A percentile compares a stretch with the other conserved stretches of the same genome.
These are phyloP conservation scores for Cylas formicarius DNA, from an alignment of 1,140 invertebrate species.

Conservation along the genomic window DNA sequence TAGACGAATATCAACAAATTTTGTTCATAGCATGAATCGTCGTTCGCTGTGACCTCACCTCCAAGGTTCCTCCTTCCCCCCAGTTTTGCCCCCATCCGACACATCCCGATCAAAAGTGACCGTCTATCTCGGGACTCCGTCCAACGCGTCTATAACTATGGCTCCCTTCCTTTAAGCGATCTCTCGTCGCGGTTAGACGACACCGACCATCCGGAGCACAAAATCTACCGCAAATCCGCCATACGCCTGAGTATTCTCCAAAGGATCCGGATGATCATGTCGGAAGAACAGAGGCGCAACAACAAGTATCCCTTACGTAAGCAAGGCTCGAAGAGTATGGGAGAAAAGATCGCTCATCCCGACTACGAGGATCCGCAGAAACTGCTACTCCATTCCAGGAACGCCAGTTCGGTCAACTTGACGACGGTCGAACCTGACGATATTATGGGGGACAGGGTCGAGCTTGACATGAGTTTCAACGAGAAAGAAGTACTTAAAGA, in stretches of 20 bases:
- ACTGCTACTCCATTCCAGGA: conserved; percentile 20
- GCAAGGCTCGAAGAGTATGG: conserved; percentile 71
- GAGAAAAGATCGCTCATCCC: conserved; percentile 77
- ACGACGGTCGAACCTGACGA: conserved; percentile 9
- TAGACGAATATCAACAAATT: conserved; percentile 10
- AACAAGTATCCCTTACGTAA: conserved; percentile 51
- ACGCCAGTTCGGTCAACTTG: conserved; percentile 20
- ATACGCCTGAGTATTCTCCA: conserved; percentile 49
- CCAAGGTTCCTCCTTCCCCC: too few species aligned
- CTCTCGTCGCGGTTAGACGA: conserved; percentile 37
- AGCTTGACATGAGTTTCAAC: conserved; percentile 36
- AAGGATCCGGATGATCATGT: conserved; percentile 49
- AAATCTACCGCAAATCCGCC: conserved; percentile 41
- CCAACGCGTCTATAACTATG: too few species aligned
- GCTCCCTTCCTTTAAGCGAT: conserved; percentile 35
- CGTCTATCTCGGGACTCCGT: conserved; percentile 46
- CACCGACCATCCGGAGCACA: conserved; percentile 38
- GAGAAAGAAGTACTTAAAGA: conserved; percentile 38
- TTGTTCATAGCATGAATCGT: too few species aligned
- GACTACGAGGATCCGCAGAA: conserved; percentile 72
- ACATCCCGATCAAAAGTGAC: not conserved
- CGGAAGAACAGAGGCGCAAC: conserved; percentile 47
- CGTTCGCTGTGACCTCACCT: too few species aligned
- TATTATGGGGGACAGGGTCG: conserved; percentile 24
- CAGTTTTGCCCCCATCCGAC: too few species aligned